Conservation (phyloP, 2,888 invertebrate species). For the Drosophila anomelani region DNA sequence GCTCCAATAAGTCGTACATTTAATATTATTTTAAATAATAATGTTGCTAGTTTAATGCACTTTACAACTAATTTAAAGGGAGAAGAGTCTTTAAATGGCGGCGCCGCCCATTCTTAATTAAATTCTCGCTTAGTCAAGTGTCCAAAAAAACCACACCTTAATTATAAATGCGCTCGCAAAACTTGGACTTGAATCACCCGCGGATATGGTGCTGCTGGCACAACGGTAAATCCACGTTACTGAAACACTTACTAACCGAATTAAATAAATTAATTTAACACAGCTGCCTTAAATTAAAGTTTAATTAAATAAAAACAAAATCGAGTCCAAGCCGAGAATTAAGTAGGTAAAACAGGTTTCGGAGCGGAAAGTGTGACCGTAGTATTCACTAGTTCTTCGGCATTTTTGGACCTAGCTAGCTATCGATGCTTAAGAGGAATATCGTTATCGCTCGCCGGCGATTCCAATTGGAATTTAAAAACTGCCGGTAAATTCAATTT, state of each 20-base stretch:
- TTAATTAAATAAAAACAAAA: constrained; percentile 69
- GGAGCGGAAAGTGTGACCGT: too few species aligned
- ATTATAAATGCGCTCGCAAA: constrained; percentile 8
- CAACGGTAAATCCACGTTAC: not conserved
- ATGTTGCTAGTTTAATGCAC: not conserved
- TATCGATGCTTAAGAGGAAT: too few species aligned
- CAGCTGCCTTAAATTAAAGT: constrained; percentile 50
- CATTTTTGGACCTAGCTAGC: too few species aligned
- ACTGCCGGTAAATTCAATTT: constrained; percentile 4
- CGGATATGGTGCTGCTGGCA: not conserved
- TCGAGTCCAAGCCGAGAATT: constrained; percentile 24
- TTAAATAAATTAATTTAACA: constrained; percentile 27
- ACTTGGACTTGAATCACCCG: not conserved
- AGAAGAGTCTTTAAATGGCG: not conserved
- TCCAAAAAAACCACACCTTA: constrained; percentile 72
- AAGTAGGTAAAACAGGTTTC: too few species aligned
- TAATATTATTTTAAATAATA: not conserved
- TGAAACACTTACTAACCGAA: constrained; percentile 30
- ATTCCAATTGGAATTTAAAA: not conserved
- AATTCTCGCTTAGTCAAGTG: constrained; percentile 57
- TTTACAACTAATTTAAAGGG: not conserved
- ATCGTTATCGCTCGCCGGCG: not conserved
- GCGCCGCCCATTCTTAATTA: constrained; percentile 50
- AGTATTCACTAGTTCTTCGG: too few species aligned
- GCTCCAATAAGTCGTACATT: not conserved